Conservation (phyloP, 2,113 vertebrate genomes). For the Cyprinodon tularosa region DNA sequence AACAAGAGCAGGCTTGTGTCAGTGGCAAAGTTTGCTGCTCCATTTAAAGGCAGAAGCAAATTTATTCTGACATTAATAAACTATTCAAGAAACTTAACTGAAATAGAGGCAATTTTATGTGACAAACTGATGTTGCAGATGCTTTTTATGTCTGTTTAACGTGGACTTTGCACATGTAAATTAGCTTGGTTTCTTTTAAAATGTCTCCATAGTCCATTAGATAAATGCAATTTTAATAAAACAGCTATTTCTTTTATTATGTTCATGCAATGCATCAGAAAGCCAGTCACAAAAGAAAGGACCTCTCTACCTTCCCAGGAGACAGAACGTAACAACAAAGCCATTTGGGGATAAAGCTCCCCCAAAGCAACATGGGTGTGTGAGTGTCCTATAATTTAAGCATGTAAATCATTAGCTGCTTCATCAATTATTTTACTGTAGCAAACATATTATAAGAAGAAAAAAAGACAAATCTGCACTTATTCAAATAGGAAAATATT, state of each 20-base stretch:
- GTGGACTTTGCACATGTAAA: conserved; percentile 46
- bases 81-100: conserved; percentile 2
- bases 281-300: conserved; percentile 24
- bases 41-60: conserved; percentile 48
- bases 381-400: conserved; percentile 47
- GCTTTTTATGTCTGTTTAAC: conserved; percentile 43
- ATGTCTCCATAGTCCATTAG: conserved; percentile 17
- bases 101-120: conserved; percentile 29
- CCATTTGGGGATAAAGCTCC: conserved; percentile 40
- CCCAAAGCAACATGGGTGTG: conserved; percentile 36
- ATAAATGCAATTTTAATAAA: conserved; percentile 16
- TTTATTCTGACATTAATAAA: conserved; percentile 47
- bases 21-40: conserved; percentile 35
- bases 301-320: conserved; percentile 46
- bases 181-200: conserved; percentile 42
- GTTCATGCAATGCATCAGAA: conserved; percentile 13
- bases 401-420: conserved; percentile 32
- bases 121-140: conserved; percentile 12
- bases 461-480: not conserved
- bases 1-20: conserved; percentile 33
- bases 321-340: conserved; percentile 38
- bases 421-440: conserved; percentile 24
- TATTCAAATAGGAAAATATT: not conserved
- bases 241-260: conserved; percentile 21
- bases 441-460: not conserved